phyloP scores from a whole-genome alignment of 2,797 vertebrate species.

The Coilia nasus region DNA sequence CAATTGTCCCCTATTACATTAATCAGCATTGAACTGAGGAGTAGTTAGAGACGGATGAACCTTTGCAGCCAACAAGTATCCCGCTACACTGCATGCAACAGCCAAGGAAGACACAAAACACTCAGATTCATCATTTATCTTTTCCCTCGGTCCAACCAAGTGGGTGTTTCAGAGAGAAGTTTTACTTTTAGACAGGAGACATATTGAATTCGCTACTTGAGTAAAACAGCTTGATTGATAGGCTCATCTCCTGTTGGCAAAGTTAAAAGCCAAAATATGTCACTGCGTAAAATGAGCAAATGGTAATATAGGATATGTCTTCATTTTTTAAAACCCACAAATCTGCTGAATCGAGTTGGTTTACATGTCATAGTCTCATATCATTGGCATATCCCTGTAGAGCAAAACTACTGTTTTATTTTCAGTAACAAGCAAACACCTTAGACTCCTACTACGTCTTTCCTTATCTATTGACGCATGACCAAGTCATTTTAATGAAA shows the following conservation, averaged over 20 bases:
- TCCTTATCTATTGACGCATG: too few species aligned
- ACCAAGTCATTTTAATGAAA: not conserved
- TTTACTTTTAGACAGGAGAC: not conserved
- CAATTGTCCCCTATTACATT: slow-evolving; percentile 83
- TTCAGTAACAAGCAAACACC: not conserved
- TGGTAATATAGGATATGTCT: too few species aligned
- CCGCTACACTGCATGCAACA: not conserved
- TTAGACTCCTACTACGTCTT: too few species aligned
- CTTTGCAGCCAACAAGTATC: not conserved
- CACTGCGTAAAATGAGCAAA: not conserved
- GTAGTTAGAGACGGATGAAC: slow-evolving; percentile 60
- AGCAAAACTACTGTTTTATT: not conserved
- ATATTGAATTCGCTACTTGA: not conserved
- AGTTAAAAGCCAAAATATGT: not conserved
- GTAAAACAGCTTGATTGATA: not conserved
- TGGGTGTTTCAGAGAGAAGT: not conserved
- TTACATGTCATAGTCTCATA: not conserved
- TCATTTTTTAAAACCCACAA: too few species aligned
- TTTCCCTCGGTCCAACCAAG: not conserved
- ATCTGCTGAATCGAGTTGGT: not conserved
- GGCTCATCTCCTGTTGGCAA: not conserved
- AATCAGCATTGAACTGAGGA: slow-evolving; percentile 75
- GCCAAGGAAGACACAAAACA: not conserved
- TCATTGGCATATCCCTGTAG: not conserved
- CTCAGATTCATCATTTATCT: slow-evolving; percentile 5